These are phyloP conservation scores for Athalia circularis DNA, from an alignment of 2,888 invertebrate species.

Conservation along the genomic window DNA sequence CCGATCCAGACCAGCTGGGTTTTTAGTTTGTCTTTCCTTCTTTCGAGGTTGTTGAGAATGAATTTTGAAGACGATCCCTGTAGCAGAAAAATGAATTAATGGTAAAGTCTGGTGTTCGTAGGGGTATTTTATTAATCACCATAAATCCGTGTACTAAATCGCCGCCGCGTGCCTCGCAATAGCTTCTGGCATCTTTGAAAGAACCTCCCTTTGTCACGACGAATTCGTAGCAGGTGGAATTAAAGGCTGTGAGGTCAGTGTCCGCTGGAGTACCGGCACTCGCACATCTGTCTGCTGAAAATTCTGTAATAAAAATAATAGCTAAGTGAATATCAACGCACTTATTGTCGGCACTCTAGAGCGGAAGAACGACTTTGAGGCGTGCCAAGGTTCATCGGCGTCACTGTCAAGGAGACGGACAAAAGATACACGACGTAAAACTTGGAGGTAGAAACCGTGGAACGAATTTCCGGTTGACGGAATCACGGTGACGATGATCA, in stretches of 20 bases:
- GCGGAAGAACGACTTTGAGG: conserved; percentile 16
- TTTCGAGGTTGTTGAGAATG: conserved; percentile 86
- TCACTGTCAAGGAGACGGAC: conserved; percentile 19
- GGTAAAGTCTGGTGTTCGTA: neutral
- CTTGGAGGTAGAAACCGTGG: neutral
- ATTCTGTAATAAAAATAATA: conserved; percentile 77
- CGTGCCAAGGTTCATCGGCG: conserved; percentile 35
- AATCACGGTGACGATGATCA: neutral
- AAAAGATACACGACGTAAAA: neutral
- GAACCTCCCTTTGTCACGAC: conserved; percentile 88
- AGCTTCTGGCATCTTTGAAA: conserved; percentile 86
- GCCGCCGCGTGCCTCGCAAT: conserved; percentile 85
- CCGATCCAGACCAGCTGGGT: conserved; percentile 95
- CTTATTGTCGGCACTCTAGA: neutral
- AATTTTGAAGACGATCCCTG: conserved; percentile 81
- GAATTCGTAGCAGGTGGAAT: conserved; percentile 92
- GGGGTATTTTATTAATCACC: conserved; percentile 65
- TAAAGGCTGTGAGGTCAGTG: conserved; percentile 88
- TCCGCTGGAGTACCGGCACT: conserved; percentile 86
- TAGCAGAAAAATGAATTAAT: too few relatives aligned
- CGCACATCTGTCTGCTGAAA: conserved; percentile 89
- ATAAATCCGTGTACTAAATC: conserved; percentile 83
- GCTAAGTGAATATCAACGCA: neutral
- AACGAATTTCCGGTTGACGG: conserved; percentile 27
- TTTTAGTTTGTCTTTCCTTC: conserved; percentile 86